Conservation (phyloP, 2,113 vertebrate genomes). For the Sturnira hondurensis region DNA sequence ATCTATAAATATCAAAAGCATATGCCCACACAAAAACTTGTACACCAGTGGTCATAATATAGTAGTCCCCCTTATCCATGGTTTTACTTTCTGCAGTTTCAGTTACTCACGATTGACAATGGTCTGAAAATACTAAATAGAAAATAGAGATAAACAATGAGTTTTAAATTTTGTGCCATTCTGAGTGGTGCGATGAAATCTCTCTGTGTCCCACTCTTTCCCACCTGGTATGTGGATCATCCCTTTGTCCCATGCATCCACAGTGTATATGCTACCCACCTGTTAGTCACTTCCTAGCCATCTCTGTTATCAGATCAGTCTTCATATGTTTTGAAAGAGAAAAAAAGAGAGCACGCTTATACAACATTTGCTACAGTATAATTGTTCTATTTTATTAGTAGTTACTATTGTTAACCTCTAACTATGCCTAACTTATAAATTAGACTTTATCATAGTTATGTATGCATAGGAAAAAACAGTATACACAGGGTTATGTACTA, state of each 20-base stretch:
- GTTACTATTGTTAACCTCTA: neutral
- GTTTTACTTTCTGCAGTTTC: neutral
- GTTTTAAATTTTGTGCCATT: neutral
- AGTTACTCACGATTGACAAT: neutral
- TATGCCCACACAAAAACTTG: neutral
- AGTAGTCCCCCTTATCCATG: neutral
- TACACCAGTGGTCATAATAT: neutral
- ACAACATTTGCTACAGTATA: neutral
- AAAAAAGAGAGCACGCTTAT: neutral
- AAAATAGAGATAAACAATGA: neutral
- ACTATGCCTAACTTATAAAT: neutral
- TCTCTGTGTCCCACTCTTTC: neutral
- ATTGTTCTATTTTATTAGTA: neutral
- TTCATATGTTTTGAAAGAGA: neutral
- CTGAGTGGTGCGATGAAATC: neutral
- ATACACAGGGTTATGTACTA: neutral
- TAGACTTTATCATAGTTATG: neutral
- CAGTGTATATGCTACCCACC: neutral
- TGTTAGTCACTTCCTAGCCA: neutral
- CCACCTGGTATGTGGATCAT: neutral
- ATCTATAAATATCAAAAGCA: neutral
- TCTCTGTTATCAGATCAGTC: neutral
- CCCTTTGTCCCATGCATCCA: neutral
- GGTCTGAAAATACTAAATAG: neutral
- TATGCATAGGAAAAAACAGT: neutral